Base-by-base conservation (phyloP, 2,888 invertebrate species). In the Mythimna loreyi region DNA sequence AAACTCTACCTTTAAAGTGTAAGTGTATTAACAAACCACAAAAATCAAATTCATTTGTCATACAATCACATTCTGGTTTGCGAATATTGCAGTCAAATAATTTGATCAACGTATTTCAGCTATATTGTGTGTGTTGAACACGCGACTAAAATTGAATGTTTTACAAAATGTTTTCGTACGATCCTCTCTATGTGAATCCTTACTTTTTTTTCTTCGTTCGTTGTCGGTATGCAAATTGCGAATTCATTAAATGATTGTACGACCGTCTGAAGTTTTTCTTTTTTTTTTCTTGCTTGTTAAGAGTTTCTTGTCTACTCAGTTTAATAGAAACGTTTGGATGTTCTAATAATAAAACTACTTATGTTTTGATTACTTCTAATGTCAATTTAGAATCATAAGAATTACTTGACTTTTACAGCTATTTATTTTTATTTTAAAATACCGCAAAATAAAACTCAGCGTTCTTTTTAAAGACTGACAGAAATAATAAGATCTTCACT, bases 241-340 rank as follows among this genome's bases (percentile, higher is more conserved):
- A 94, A 93, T 94, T 94, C 94, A 94, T 93, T 93, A 93, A 93
- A 94, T 92, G 91, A 92, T 94, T 93, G 93, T 93, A 90, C 92
- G 88, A 87, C 86, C 88, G 88, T 88, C 84, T 85, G 83, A 85
- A 91, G 90, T 89, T 91, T 92, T 89, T 84, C 19, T 59, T 89
- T 88, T 89, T 87, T 28, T 28, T 86, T 87, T 86, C 76, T 81
- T 87, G 86, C 89, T 92, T 91, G 91, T 91, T 91, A 91, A 91
- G 89, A 89, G 87, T 87, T 92, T 90, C 91, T 92, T 92, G 91
- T 91, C 87, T 86, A 71, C 71, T 79, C 80, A 84, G 82, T 87
- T 86, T 87, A 89, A 90, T 90, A 87, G 86, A 87, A 88, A 82
- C 85, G 83, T 90, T 90, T 89, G 87, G 83, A 87, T 79, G 81